Evolutionary conservation across 1,140 invertebrate genomes (phyloP).

Genomic region (Rhagoletis zephyria): DNA sequence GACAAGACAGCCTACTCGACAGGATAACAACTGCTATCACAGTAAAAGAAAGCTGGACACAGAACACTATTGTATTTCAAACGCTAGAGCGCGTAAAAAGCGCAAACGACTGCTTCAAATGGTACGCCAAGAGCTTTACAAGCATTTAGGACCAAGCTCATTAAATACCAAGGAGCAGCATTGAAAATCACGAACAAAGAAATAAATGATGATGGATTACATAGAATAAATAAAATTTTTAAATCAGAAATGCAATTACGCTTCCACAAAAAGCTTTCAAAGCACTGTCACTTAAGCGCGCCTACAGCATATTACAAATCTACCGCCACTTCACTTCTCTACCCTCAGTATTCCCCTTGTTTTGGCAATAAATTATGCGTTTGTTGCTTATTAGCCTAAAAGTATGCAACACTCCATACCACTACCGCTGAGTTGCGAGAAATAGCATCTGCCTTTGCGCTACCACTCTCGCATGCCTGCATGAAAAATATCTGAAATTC

Average conservation of each 20-base stretch:
- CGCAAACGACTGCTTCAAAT: background rate
- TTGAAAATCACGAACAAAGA: background rate
- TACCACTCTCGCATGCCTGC: background rate
- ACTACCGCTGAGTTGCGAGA: background rate
- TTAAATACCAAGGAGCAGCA: background rate
- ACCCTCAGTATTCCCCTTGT: too few species aligned
- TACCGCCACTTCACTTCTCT: background rate
- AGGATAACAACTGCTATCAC: background rate
- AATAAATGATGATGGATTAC: too few species aligned
- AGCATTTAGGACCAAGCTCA: background rate
- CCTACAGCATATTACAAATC: background rate
- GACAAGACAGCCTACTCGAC: background rate
- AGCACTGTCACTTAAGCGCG: background rate
- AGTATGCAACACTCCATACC: background rate
- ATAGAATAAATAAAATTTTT: too few species aligned
- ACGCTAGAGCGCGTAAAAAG: background rate
- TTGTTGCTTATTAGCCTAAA: background rate
- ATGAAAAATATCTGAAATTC: constrained; percentile 3
- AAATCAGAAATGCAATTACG: too few species aligned
- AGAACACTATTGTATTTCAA: background rate
- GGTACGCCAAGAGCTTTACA: background rate
- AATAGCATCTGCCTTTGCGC: background rate
- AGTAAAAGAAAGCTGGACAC: background rate
- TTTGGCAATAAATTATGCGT: background rate
- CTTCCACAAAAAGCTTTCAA: too few species aligned